phyloP scores from a whole-genome alignment of 2,797 vertebrate genomes.

The Enoplosus armatus region DNA sequence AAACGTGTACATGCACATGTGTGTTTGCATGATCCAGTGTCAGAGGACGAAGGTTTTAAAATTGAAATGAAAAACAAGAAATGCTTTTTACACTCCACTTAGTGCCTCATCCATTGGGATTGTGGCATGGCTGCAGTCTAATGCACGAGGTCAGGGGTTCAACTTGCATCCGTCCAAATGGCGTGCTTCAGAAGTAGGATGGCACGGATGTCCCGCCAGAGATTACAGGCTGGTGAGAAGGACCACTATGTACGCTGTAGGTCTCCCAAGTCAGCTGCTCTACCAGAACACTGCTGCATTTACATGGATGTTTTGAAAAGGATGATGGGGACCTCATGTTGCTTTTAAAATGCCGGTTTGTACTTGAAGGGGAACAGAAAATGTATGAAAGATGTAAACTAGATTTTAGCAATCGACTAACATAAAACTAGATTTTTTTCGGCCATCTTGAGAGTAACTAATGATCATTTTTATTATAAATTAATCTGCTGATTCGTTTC shows the following conservation, averaged over 20 bases:
- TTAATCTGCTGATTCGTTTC: fast-evolving
- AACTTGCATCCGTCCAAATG: slow-evolving; percentile 42
- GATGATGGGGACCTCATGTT: neutral
- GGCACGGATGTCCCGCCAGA: neutral
- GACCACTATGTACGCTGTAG: neutral
- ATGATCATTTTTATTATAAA: neutral
- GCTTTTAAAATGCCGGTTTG: neutral
- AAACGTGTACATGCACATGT: neutral
- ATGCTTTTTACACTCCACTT: slow-evolving; percentile 36
- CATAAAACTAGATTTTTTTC: neutral
- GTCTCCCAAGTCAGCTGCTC: neutral
- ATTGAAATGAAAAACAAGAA: slow-evolving; percentile 14
- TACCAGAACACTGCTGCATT: neutral
- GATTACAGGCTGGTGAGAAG: slow-evolving; percentile 29
- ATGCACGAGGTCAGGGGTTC: slow-evolving; percentile 55
- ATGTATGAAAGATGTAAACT: neutral
- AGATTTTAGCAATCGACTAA: neutral
- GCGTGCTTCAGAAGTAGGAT: slow-evolving; percentile 10
- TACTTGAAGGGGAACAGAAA: neutral
- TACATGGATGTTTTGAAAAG: neutral
- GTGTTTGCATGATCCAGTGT: neutral
- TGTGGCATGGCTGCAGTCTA: slow-evolving; percentile 27
- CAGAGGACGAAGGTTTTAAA: slow-evolving; percentile 17
- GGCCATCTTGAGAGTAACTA: neutral
- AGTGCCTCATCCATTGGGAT: slow-evolving; percentile 2